Percentiles rank a stretch among this genome's conserved stretches.
Conservation (phyloP, 2,113 vertebrate genomes). For the Oriolus oriolus region DNA sequence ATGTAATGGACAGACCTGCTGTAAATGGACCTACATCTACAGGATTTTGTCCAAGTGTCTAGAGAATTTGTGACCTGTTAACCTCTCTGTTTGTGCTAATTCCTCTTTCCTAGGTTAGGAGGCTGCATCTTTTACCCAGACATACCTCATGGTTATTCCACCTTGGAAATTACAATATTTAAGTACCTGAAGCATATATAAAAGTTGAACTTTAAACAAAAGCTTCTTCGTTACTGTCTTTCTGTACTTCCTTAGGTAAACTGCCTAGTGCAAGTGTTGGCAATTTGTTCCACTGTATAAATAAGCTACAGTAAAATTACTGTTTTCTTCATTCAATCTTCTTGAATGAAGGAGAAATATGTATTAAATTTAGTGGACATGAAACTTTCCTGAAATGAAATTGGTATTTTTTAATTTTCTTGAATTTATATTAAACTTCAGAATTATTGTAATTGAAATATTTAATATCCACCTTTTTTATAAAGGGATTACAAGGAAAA, state of each 20-base stretch:
- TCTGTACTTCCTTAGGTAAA: background rate
- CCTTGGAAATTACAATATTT: background rate
- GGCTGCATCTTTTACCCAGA: background rate
- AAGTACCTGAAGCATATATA: background rate
- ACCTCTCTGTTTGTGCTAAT: background rate
- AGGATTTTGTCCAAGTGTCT: background rate
- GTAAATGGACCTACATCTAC: background rate
- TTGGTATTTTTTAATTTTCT: background rate
- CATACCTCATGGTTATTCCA: background rate
- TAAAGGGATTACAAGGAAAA: background rate
- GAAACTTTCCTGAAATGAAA: background rate
- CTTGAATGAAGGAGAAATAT: background rate
- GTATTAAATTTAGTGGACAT: background rate
- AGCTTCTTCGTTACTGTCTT: background rate
- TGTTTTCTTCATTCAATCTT: background rate
- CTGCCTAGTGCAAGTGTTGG: background rate
- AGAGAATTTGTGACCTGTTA: background rate
- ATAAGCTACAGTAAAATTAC: background rate
- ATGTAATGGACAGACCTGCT: background rate
- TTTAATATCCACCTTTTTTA: background rate
- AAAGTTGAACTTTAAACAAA: background rate
- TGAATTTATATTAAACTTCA: background rate
- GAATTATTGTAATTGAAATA: background rate
- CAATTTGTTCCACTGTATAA: background rate
- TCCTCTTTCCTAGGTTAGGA: background rate